Conservation (phyloP, 2,113 vertebrate species). For the Felis catus region F.catus_Fca126_mat1.0 CM031419.1:138502001-138502500, state of each 20-base stretch:
- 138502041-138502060: not conserved
- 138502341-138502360: not conserved
- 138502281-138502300: not conserved
- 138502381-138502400: not conserved
- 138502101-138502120: not conserved
- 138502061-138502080: not conserved
- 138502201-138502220: not conserved
- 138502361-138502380: not conserved
- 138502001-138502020: not conserved
- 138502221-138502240: not conserved
- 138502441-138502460: not conserved
- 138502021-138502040: not conserved
- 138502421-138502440: not conserved
- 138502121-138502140: not conserved
- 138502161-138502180: not conserved
- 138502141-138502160: not conserved
- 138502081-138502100: not conserved
- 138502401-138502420: not conserved
- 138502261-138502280: not conserved
- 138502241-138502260: not conserved
- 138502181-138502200: not conserved
- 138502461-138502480: not conserved
- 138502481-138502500: slow-evolving; percentile 32
- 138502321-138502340: not conserved
- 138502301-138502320: not conserved